Conservation (phyloP, 2,888 invertebrate species). For the Azorinus chamasolen region DNA sequence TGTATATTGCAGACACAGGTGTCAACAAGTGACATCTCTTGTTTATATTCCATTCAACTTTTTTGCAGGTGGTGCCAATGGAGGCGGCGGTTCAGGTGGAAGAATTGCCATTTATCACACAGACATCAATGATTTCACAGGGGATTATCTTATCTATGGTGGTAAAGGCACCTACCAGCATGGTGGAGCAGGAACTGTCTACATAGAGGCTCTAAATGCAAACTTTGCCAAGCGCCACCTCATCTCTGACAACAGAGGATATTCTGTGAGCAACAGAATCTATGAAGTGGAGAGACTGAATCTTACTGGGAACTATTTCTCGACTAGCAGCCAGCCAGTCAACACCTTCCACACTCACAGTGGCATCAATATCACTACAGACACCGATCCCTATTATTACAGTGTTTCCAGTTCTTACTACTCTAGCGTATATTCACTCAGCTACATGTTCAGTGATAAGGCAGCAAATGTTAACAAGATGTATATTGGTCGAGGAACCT, state of each 20-base stretch:
- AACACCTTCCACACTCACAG: conserved; percentile 53
- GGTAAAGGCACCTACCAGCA: conserved; percentile 63
- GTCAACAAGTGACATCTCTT: too few relatives aligned
- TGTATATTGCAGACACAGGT: too few relatives aligned
- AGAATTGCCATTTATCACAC: conserved; percentile 77
- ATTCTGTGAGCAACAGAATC: conserved; percentile 62
- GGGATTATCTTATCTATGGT: conserved; percentile 69
- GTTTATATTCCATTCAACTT: neutral
- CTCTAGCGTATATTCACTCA: conserved; percentile 19
- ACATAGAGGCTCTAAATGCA: conserved; percentile 49
- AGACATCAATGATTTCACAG: conserved; percentile 71
- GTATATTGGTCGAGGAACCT: conserved; percentile 23
- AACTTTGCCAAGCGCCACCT: conserved; percentile 40
- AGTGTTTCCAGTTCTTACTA: conserved; percentile 22
- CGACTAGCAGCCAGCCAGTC: conserved; percentile 6
- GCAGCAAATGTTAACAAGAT: conserved; percentile 26
- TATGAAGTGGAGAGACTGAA: conserved; percentile 64
- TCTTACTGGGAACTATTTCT: conserved; percentile 38
- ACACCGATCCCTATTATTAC: conserved; percentile 29
- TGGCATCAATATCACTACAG: conserved; percentile 60
- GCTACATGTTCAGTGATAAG: conserved; percentile 35
- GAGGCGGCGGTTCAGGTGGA: conserved; percentile 78
- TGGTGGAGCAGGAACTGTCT: conserved; percentile 77
- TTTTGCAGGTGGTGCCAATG: conserved; percentile 58
- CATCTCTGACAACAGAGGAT: conserved; percentile 67